Percentiles rank a stretch among this genome's conserved stretches.
Conservation (phyloP, 2,888 invertebrate genomes). For the Drosophila borborema region DNA sequence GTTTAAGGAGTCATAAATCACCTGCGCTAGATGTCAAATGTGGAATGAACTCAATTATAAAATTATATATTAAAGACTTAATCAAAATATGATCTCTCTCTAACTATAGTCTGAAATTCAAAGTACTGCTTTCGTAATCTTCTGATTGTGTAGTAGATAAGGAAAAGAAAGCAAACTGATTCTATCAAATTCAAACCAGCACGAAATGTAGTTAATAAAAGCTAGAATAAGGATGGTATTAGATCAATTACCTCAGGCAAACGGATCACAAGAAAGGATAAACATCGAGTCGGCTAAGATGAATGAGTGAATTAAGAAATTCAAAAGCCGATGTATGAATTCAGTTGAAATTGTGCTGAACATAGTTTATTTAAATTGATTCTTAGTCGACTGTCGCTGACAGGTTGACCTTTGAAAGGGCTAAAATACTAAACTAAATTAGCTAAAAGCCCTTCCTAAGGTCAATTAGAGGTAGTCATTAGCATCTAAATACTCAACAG, state of each 20-base stretch:
- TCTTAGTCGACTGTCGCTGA: conserved; percentile 14
- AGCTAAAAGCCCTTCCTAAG: conserved; percentile 54
- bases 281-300: neutral
- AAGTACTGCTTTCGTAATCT: neutral
- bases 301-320: neutral
- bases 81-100: too few species aligned
- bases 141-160: neutral
- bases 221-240: too few species aligned
- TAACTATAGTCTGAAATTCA: neutral
- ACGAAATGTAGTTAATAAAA: too few species aligned
- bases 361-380: conserved; percentile 24
- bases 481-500: conserved; percentile 4
- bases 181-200: too few species aligned
- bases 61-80: neutral
- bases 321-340: conserved; percentile 2
- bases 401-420: conserved; percentile 20
- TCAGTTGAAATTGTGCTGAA: neutral
- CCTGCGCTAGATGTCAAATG: neutral
- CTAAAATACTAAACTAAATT: conserved; percentile 46
- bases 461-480: conserved; percentile 38
- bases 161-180: neutral
- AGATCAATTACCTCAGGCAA: neutral
- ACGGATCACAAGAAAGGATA: neutral
- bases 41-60: neutral
- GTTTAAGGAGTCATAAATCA: too few species aligned